Evolutionary conservation across 2,797 vertebrate species (phyloP), one percentile per base, ranked within the genome.

Genomic region (Tinamus major): DNA sequence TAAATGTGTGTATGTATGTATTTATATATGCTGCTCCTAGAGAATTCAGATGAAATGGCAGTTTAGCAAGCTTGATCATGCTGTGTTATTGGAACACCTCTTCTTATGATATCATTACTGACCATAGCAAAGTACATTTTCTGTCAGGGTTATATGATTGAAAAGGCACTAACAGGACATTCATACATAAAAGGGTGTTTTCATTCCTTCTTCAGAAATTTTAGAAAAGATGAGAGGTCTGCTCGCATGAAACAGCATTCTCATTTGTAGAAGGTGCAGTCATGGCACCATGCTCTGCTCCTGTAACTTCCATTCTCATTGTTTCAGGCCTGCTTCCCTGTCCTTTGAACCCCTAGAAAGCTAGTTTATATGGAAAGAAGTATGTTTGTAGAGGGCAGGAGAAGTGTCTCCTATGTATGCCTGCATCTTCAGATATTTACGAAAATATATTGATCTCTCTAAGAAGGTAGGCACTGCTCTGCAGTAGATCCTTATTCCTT

Each of bases 51-150:
- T 92, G 64, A 56, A 92, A 14, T n/a, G 35, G 41, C 83, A 95
- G 58, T 61, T 95, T 70, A 89, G 82, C 67, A 80, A 84, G 61
- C 77, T 85, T 74, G 83, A 68, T 89, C 85, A 24, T 31, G 56
- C 63, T 81, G 9, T 72, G 62, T 89, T 94, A 80, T 35, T 94
- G 78, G 87, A 97, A 87, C 51, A 41, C 74, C 91, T 96, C 84
- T 84, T 72, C 88, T 82, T 84, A 31, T 42, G 49, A 94, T 96
- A 91, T 94, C 91, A 49, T 68, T 65, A 48, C 65, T 35, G 77
- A 92, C 93, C 93, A 85, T 84, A 93, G 63, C 79, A 78, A 90
- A 96, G 77, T 93, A 80, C 56, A 19, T 91, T 94, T 92, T 85
- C 35, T 48, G 78, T 77, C 61, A 85, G 35, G 82, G 64, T 94